Evolutionary conservation across 2,888 invertebrate species (phyloP).

Genomic region (Synergus laeviventris): DNA sequence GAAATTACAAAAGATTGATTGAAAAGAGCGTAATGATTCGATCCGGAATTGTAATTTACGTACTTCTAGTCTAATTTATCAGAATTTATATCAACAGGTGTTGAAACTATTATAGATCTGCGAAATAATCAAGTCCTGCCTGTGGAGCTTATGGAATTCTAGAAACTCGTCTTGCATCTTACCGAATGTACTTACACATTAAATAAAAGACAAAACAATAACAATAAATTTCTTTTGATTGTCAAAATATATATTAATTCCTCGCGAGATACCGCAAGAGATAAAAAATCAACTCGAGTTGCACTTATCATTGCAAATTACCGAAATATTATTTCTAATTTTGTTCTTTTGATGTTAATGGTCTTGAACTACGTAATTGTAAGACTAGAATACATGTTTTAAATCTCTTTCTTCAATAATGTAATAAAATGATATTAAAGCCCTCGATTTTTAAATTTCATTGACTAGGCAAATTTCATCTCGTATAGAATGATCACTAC

Average conservation of each 20-base stretch:
- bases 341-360: conserved; percentile 24
- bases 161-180: conserved; percentile 33
- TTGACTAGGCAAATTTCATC: conserved; percentile 34
- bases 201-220: conserved; percentile 33
- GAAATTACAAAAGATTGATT: not conserved
- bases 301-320: not conserved
- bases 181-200: conserved; percentile 33
- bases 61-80: conserved; percentile 7
- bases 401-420: not conserved
- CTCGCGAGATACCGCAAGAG: not conserved
- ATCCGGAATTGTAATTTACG: not conserved
- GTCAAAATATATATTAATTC: conserved; percentile 34
- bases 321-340: conserved; percentile 16
- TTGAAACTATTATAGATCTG: conserved; percentile 22
- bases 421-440: conserved; percentile 37
- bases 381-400: conserved; percentile 24
- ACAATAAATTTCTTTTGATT: conserved; percentile 18
- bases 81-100: not conserved
- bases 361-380: conserved; percentile 6
- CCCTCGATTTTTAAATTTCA: conserved; percentile 22
- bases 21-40: conserved; percentile 26
- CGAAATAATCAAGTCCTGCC: conserved; percentile 50
- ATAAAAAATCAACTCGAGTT: conserved; percentile 9
- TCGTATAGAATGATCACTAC: conserved; percentile 31
- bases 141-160: conserved; percentile 57